Base-by-base conservation (phyloP, 1,140 invertebrate genomes). In the Argopecten irradians region DNA sequence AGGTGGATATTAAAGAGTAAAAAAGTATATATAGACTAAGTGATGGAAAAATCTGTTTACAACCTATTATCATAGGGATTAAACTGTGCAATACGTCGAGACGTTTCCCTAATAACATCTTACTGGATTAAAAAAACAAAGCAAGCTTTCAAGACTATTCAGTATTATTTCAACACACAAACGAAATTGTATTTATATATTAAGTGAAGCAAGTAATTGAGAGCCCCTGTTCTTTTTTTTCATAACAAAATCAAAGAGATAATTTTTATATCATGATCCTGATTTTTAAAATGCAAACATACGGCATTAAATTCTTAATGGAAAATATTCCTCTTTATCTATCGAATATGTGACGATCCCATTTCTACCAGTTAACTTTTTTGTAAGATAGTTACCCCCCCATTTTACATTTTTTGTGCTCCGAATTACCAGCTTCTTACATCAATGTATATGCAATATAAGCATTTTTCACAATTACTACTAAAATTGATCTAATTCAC, bases 121-220 rank as follows among this genome's bases (percentile, higher is more conserved):
- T 16, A 71, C 28, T 71, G 55, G 55, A 71, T 71, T 71, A 71
- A 71, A 71, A n/a, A 71, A 71, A 71, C 55, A 71, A 71, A 71
- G 55, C 55, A 71, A 71, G 55, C 55, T 71, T 71, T 11, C 1
- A 71, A 71, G 55, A n/a, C 55, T 71, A 71, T 28, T 71, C 55
- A 71, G 55, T 71, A 46, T n/a, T n/a, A n/a, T 46, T 71, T 71
- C 55, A 71, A 71, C 55, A 71, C 55, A 71, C 55, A 71, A 71
- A 71, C 55, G 55, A 71, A 71, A 71, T 71, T 71, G 55, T 71
- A 71, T 71, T 71, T 71, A 71, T 71, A 71, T 71, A 71, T 71
- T 71, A 28, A 71, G 55, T 71, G 55, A 86, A 89, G 85, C 85
- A 82, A 89, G 88, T 87, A 89, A 86, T 89, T 89, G 33, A 84